phyloP scores from a whole-genome alignment of 2,888 invertebrate species.

The Bellardia bayeri region DNA sequence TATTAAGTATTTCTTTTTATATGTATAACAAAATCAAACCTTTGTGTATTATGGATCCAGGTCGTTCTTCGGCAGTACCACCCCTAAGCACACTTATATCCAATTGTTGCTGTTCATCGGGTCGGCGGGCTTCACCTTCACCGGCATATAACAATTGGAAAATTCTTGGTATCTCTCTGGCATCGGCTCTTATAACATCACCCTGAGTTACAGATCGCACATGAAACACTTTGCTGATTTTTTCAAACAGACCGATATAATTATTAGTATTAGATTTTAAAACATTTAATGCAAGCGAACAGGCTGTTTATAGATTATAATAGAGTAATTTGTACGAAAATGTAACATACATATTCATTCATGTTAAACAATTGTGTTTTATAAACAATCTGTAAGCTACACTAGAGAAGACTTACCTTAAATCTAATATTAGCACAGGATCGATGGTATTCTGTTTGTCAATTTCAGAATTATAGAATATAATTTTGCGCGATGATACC shows the following conservation, averaged over 20 bases:
- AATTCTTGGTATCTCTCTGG: conserved; percentile 99
- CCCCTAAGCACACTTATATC: conserved; percentile 86
- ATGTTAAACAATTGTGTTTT: too few relatives aligned
- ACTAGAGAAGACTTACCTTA: conserved; percentile 88
- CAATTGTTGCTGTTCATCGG: conserved; percentile 88
- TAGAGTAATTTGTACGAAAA: too few relatives aligned
- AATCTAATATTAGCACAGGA: conserved; percentile 97
- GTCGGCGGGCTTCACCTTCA: conserved; percentile 95
- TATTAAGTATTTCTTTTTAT: background rate
- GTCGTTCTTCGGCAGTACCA: conserved; percentile 82
- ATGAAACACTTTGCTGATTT: conserved; percentile 97
- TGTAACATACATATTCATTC: too few relatives aligned
- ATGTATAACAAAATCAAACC: conserved; percentile 75
- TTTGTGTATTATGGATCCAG: conserved; percentile 84
- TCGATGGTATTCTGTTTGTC: conserved; percentile 96
- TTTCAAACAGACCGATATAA: background rate
- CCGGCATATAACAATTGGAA: conserved; percentile 98
- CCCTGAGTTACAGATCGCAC: conserved; percentile 99
- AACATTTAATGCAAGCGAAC: background rate
- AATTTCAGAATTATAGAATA: conserved; percentile 97
- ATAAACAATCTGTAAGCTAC: background rate
- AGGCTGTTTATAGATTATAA: too few relatives aligned
- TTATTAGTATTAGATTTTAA: conserved; percentile 60
- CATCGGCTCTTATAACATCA: conserved; percentile 99
- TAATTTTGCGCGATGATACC: conserved; percentile 97